Evolutionary conservation across 64 coral and sea anemone species (phyloP).

Genomic region (Trachythela sp.): DNA sequence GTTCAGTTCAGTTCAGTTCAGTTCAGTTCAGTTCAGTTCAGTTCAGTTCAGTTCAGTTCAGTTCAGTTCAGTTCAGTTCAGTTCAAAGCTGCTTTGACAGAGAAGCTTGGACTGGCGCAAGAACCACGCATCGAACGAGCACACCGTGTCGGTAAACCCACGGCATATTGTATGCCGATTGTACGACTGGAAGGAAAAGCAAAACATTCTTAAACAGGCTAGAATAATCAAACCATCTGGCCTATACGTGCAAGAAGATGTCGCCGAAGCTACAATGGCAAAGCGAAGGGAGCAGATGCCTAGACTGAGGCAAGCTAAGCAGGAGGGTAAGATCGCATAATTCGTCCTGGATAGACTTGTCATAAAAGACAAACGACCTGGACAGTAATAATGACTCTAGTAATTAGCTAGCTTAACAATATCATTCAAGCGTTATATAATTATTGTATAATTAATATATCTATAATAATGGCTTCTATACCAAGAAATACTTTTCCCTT

Average conservation of each 20-base stretch:
- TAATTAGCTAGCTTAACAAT: background rate
- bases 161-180: conserved; percentile 35
- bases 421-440: no score
- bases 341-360: conserved; percentile 48
- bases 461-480: no score
- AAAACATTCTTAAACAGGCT: conserved; percentile 32
- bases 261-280: background rate
- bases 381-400: background rate
- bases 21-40: no score
- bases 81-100: no score
- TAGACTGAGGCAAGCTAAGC: conserved; percentile 14
- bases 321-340: conserved; percentile 46
- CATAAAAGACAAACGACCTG: background rate
- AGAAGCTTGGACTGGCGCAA: no score
- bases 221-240: conserved; percentile 4
- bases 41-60: no score
- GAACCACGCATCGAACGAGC: no score
- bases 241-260: conserved; percentile 45
- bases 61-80: no score
- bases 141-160: background rate
- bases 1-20: no score
- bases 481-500: no score
- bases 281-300: no score
- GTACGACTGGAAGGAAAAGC: conserved; percentile 50
- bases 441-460: no score